phyloP scores from a whole-genome alignment of 1,140 invertebrate genomes.

The Drosophila tristis region DNA sequence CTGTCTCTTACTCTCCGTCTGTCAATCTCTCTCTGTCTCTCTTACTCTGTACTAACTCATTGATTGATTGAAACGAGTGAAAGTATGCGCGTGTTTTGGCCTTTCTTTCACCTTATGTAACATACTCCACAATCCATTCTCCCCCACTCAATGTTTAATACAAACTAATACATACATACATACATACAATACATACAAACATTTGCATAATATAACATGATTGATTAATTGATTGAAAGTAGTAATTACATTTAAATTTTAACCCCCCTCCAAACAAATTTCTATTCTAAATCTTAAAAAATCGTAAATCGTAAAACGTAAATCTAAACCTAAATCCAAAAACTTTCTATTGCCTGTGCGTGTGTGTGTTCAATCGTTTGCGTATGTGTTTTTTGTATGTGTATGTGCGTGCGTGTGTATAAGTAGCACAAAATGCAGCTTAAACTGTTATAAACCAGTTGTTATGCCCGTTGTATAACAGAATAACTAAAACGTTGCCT shows the following conservation, averaged over 20 bases:
- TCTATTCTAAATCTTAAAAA: constrained; percentile 13
- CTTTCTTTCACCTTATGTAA: constrained; percentile 7
- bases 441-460: constrained; percentile 25
- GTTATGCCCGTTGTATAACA: not conserved
- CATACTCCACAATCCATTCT: not conserved
- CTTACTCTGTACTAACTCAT: constrained; percentile 21
- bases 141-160: constrained; percentile 11
- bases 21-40: constrained; percentile 18
- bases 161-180: not conserved
- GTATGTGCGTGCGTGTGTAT: constrained; percentile 40
- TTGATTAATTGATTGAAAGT: constrained; percentile 29
- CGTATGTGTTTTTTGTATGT: constrained; percentile 40
- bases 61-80: not conserved
- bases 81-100: constrained; percentile 3
- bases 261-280: constrained; percentile 25
- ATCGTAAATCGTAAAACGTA: constrained; percentile 10
- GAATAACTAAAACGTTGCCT: not conserved
- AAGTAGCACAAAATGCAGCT: constrained; percentile 25
- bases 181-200: not conserved
- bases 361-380: constrained; percentile 34
- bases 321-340: constrained; percentile 1
- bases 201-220: not conserved
- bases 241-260: not conserved
- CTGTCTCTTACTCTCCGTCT: constrained; percentile 5
- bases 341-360: constrained; percentile 50